Base-by-base conservation (phyloP, 2,888 invertebrate species). In the Brenthis daphne region DNA sequence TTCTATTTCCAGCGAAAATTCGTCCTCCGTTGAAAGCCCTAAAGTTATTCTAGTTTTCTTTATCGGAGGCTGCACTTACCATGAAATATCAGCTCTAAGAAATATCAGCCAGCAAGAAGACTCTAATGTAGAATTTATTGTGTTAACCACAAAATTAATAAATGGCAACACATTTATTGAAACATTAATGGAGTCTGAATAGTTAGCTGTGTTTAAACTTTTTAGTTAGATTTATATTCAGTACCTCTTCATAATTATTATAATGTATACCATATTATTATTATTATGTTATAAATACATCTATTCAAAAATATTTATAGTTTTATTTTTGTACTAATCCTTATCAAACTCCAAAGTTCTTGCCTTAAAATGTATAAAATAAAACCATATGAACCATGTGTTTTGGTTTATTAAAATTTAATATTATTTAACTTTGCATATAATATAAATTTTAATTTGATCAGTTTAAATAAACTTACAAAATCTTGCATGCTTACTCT, bases 41-140 rank as follows among this genome's bases (percentile, higher is more conserved):
- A 93, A 94, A 75, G 96, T 98, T 3, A 95, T 98, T 11, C 91
- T 99, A 0, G 98, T 99, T 0, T 98, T 99, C 86, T 99, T 99
- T 84, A 95, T 99, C 16, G 99, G 99, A 5, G 99, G 99, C 0
- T 98, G 99, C 83, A 99, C 99, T 0, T 98, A 96, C 89, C 98
- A 99, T 1, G 99, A 99, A 89, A 96, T 97, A 79, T 96, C 96
- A 0, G 96, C 96, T 0, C 82, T 97, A 12, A 92, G 96, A 70
- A 96, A 95, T 77, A 90, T 96, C 24, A 95, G 96, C 13, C 96
- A 96, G 75, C 95, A 96, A 81, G 96, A 96, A 81, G 96, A 96
- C 71, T 95, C 96, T 6, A 96, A 96, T 79, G 97, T 97, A 0
- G 98, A 99, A 83, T 98, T 97, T 85, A 94, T 98, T 11, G 95